phyloP scores from a whole-genome alignment of 2,888 invertebrate genomes.

The Dryococelus australis region DNA sequence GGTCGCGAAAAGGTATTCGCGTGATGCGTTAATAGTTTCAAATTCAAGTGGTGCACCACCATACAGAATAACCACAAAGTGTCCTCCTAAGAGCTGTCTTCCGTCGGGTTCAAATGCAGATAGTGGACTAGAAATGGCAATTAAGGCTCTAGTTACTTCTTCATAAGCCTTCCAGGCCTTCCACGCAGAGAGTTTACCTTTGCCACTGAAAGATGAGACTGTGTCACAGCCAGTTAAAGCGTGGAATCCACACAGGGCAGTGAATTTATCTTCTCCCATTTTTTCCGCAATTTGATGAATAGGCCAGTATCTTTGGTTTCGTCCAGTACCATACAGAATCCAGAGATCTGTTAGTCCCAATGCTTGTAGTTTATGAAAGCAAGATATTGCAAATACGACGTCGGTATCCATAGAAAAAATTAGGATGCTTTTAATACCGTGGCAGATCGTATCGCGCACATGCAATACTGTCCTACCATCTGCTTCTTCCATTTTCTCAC shows the following conservation, averaged over 20 bases:
- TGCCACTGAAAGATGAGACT: constrained; percentile 11
- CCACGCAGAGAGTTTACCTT: background rate
- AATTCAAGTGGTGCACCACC: background rate
- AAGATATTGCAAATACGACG: background rate
- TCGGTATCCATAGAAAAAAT: background rate
- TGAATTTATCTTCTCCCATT: background rate
- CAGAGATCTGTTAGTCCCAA: background rate
- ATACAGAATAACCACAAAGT: background rate
- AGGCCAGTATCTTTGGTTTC: background rate
- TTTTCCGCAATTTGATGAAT: background rate
- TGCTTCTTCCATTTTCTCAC: constrained; percentile 1
- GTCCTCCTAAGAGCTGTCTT: background rate
- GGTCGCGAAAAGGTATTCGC: background rate
- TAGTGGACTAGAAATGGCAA: background rate
- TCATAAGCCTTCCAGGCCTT: constrained; percentile 2
- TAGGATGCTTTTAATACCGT: background rate
- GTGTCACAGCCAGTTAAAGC: constrained; percentile 16
- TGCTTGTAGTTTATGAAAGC: background rate
- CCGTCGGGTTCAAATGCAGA: background rate
- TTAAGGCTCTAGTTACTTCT: background rate
- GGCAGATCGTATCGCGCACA: background rate
- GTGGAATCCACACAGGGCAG: background rate
- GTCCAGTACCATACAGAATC: background rate
- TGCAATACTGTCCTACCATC: background rate
- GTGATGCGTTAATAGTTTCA: background rate